Evolutionary conservation across 1,140 invertebrate genomes (phyloP), one percentile per base, ranked within the genome.

Genomic region (Chironomus striatipennis): DNA sequence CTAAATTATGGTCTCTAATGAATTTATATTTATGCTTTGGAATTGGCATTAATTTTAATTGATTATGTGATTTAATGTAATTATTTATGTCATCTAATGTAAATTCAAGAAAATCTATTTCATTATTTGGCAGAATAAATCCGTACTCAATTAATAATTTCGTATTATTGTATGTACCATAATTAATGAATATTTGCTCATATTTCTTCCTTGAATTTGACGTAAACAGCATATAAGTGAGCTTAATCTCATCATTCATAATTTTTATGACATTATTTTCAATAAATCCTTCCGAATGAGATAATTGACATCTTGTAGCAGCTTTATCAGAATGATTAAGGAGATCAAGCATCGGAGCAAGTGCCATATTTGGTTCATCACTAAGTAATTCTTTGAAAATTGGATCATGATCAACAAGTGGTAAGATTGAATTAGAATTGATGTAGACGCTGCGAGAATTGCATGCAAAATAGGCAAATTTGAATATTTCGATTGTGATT

Each of bases 331-430:
- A 85, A 80, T 94, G 93, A 85, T 94, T 94, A 74, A 94, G 86
- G 75, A 94, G 84, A 82, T 94, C 93, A 20, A 95, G 80, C 77
- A 89, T 91, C 2, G 93, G 93, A 67, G 90, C 90, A 17, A 94
- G 79, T 7, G 91, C 91, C 77, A 90, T 81, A 79, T 83, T 85
- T 57, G 89, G 85, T 74, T 85, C 80, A 76, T 86, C 83, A 73
- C 78, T 80, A 75, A 87, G 77, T 42, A 83, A 79, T 10, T 57
- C 8, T 43, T 78, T 76, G n/a, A 82, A 81, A 17, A 78, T 73
- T 42, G 79, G 79, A 76, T 81, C 79, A 7, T 77, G 72, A 74
- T 78, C 74, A 9, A 85, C 77, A 70, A 70, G 65, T 70, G 65
- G 65, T 12, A 18, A 5, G 3, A 70, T 20, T 10, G 2, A 18